Base-by-base conservation (phyloP, 1,140 invertebrate species). In the Cepaea nemoralis region DNA sequence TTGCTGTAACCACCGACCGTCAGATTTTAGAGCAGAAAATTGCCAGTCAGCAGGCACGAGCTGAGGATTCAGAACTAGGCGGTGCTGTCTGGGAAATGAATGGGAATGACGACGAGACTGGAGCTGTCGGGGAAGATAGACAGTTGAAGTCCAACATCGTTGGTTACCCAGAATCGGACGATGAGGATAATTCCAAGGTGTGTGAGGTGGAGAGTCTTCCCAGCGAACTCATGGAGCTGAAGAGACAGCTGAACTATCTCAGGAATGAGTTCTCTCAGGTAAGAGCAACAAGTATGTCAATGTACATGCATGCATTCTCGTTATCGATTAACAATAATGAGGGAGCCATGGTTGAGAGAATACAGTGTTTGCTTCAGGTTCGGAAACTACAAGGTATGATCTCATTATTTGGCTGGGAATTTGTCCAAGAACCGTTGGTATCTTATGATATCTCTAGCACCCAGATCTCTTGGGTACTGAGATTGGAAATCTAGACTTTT, bases 181-280 rank as follows among this genome's bases (percentile, higher is more conserved):
- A 83, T 40, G 83, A 85, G n/a, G 82, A 83, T 45, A 76, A 78
- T 22, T 77, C 80, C 35, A 83, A 81, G 39, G 71, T 73, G 19
- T 39, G 78, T 8, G 73, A 81, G 42, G 77, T 76, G 2, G 81
- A 83, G 0, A 69, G 75, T 35, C 48, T 87, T 19, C 87, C 87
- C n/a, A 77, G 75, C 0, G 85, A 88, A 33, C 77, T 90, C n/a
- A 24, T 82, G 10, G 88, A 89, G 31, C 83, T 90, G 31, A 84
- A 86, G 71, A 81, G 89, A 59, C 83, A 88, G 77, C 84, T 89
- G 35, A 86, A 85, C 77, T 89, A 85, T 50, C 85, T 90, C 10
- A 86, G 84, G 50, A 90, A 90, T 84, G 86, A 89, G 74, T 85
- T 89, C n/a, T 87, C 86, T 76, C 83, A 86, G 83, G 89, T 87